Evolutionary conservation across 2,797 vertebrate genomes (phyloP), one percentile per base, ranked within the genome.

Genomic region (Apodemus agrarius): DNA sequence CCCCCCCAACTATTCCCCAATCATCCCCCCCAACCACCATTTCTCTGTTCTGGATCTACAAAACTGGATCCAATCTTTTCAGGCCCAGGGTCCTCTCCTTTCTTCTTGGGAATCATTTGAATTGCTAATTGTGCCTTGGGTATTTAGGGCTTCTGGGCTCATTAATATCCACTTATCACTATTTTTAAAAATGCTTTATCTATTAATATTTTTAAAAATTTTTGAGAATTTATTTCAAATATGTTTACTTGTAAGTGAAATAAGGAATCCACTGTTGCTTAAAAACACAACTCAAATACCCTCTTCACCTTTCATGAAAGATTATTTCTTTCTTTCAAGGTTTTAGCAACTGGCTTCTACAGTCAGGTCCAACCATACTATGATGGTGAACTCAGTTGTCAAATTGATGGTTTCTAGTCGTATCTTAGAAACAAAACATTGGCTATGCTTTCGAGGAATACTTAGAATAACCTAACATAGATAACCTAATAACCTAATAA

Each of bases 171-270:
- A n/a, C n/a, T n/a, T n/a, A n/a, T n/a, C n/a, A n/a, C n/a, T 17
- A 86, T 40, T 79, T 88, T 94, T 61, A 75, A 49, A 3, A 63
- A 91, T 72, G 57, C 29, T 6, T 40, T 81, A n/a, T 43, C 52
- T 75, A 67, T 57, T 93, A 89, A 91, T 85, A 34, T 69, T 91
- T 69, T 88, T 76, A 84, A 21, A 26, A 93, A n/a, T 72, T 43
- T 34, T 54, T 59, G 29, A 72, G 11, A 93, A 81, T 84, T 63
- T 57, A 81, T 78, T 93, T 95, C n/a, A 91, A 49, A 2, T 26
- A 37, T 37, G 37, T 11, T 79, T 8, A 72, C 34, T 74, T 69
- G 79, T 0, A 4, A 54, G 12, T 88, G 88, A 89, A 26, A 79
- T 84, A 52, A 8, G 46, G 1, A 52, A 8, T 74, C 24, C 67